Conservation (phyloP, 2,888 invertebrate species). For the Nipponacmea schrenckii region DNA sequence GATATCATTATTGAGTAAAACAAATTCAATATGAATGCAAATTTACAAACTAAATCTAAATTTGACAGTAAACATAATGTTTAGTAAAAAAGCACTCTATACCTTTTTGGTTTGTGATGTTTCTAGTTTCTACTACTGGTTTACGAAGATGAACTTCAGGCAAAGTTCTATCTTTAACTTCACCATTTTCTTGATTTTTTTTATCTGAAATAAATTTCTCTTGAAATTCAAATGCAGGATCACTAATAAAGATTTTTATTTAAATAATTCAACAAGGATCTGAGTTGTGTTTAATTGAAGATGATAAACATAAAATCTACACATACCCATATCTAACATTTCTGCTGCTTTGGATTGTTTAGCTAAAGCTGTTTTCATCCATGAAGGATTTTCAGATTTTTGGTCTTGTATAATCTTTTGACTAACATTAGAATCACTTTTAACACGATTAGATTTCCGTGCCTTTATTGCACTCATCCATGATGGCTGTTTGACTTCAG, state of each 20-base stretch:
- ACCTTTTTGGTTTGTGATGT: too few relatives aligned
- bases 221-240: not conserved
- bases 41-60: too few relatives aligned
- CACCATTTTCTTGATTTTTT: constrained; percentile 7
- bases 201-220: not conserved
- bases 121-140: not conserved
- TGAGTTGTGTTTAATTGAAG: not conserved
- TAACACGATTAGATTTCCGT: not conserved
- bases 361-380: not conserved
- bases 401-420: not conserved
- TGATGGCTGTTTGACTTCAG: not conserved
- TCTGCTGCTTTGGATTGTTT: not conserved
- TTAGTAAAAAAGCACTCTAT: too few relatives aligned
- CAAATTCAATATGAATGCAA: too few relatives aligned
- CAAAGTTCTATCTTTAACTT: not conserved
- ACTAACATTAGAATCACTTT: not conserved
- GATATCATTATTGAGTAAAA: too few relatives aligned
- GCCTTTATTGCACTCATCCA: not conserved
- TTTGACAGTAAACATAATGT: too few relatives aligned
- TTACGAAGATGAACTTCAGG: not conserved
- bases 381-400: not conserved
- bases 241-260: too few relatives aligned
- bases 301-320: not conserved
- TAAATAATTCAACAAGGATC: too few relatives aligned
- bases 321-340: not conserved